Evolutionary conservation across 1,140 invertebrate species (phyloP).

Genomic region (Oryctes rhinoceros): DNA sequence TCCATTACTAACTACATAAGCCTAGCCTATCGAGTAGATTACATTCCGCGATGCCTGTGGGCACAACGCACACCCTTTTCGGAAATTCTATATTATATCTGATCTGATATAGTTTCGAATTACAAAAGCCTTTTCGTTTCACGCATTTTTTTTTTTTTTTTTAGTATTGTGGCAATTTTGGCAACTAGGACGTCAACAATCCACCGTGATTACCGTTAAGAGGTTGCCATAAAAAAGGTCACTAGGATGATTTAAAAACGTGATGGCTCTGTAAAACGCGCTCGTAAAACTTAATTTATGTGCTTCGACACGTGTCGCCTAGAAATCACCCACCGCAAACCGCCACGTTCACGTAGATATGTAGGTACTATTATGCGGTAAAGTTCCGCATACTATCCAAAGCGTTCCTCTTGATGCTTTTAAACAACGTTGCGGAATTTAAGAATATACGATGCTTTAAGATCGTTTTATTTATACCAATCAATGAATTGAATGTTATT

Average conservation of each 20-base stretch:
- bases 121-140: neutral
- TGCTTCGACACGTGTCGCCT: conserved; percentile 28
- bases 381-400: too few species aligned
- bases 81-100: too few species aligned
- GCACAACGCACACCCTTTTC: too few species aligned
- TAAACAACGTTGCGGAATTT: too few species aligned
- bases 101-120: neutral
- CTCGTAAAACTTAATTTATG: conserved; percentile 36
- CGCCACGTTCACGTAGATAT: neutral
- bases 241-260: conserved; percentile 21
- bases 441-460: too few species aligned
- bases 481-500: too few species aligned
- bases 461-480: too few species aligned
- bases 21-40: too few species aligned
- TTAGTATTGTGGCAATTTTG: conserved; percentile 1
- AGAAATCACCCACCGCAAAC: neutral
- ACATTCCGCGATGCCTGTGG: too few species aligned
- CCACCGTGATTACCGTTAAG: conserved; percentile 1
- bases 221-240: conserved; percentile 29
- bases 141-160: neutral
- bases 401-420: too few species aligned
- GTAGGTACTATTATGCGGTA: neutral
- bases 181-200: conserved; percentile 1
- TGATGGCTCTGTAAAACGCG: conserved; percentile 24
- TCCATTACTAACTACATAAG: too few species aligned